Evolutionary conservation across 2,888 invertebrate species (phyloP), one percentile per base, ranked within the genome.

Genomic region (Tetragonula carbonaria): DNA sequence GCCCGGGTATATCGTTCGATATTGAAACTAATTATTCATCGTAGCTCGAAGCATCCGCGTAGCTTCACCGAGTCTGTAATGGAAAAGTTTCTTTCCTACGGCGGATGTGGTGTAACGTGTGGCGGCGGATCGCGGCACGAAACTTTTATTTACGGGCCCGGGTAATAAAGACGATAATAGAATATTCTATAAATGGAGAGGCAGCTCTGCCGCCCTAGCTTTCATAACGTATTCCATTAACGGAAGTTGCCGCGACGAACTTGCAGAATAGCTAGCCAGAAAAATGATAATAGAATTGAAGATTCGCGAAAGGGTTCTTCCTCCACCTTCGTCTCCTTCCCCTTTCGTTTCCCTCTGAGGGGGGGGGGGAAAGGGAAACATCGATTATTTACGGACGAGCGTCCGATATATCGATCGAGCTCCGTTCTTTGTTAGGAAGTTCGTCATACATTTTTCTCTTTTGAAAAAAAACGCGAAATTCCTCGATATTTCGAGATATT

Each of bases 151-250:
- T 86, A 81, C 73, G 63, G 67, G 68, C 45, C 45, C 55, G 50
- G 74, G 80, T 87, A 87, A 84, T 86, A 84, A 86, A 86, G 79
- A 74, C 71, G 82, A 74, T 83, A 86, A 82, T 82, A 74, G 86
- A 87, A 87, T 87, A 87, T 87, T 87, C 87, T 73, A 81, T 74
- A 82, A 84, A 78, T 73, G 74, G 50, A 5, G 23, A 33, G 71
- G 21, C 68, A 45, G 45, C 45, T 33, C 33, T 50, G 23, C 33
- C 18, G 74, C 28, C 14, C 62, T 70, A 55, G 65, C 77, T 84
- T 85, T 80, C 84, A 75, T 85, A 85, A 85, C 85, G 74, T 85
- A 85, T 85, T 85, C 85, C 85, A 85, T 85, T 85, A 85, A 72
- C 71, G 71, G 57, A 85, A 85, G 80, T 77, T 84, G 71, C 84